A percentile compares a stretch with the other conserved stretches of the same genome.
phyloP scores from a whole-genome alignment of 1,140 invertebrate genomes.

The Cydia strobilella region DNA sequence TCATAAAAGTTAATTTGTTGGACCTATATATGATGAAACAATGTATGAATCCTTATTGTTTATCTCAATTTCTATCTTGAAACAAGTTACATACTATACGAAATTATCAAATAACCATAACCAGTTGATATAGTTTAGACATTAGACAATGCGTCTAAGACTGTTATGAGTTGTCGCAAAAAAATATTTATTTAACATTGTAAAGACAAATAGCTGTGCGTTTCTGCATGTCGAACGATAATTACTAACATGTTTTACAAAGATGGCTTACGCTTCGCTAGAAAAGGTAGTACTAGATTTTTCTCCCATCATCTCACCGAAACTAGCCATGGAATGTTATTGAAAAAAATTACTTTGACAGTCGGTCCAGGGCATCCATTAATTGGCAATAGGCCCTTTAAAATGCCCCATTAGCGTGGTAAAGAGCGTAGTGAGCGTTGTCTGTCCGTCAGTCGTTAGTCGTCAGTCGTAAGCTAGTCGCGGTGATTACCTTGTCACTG shows the following conservation, averaged over 20 bases:
- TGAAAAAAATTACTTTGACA: background rate
- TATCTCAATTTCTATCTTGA: no score
- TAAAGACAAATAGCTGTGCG: background rate
- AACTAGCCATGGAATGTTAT: background rate
- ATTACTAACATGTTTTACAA: background rate
- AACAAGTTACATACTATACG: no score
- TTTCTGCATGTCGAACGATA: background rate
- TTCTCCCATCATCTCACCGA: conserved; percentile 6
- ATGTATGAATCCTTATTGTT: no score
- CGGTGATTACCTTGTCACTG: background rate
- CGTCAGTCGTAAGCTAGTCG: background rate
- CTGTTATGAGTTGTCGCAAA: no score
- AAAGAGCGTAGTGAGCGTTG: background rate
- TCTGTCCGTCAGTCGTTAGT: background rate
- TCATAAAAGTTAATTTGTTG: background rate
- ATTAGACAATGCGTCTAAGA: no score
- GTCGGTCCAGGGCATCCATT: background rate
- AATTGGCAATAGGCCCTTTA: background rate
- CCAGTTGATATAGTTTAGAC: no score
- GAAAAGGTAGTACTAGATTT: conserved; percentile 2
- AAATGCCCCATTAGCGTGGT: background rate
- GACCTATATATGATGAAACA: no score
- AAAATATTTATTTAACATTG: background rate
- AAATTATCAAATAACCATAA: no score
- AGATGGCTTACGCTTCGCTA: background rate